Base-by-base conservation (phyloP, 2,888 invertebrate genomes). In the Pegoplata infirma region DNA sequence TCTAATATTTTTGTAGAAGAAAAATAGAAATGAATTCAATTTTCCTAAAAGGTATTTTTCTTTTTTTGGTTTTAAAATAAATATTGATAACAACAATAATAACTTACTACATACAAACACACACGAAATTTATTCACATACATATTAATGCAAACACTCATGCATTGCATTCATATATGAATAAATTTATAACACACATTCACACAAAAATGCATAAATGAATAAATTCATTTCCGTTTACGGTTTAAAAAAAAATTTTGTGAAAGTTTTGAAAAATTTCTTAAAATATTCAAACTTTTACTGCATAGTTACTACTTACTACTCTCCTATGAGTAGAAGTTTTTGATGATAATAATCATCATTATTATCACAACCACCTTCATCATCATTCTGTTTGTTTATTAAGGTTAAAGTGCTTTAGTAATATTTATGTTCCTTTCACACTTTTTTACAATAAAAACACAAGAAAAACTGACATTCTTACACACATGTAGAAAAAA, bases 11-110 rank as follows among this genome's bases (percentile, higher is more conserved):
- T 19, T 12, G n/a, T 21, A 53, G 7, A 21, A 14, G 23, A 14
- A 58, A 8, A 21, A 56, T 47, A 44, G 19, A 51, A 66, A 51
- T 56, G 19, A 58, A 32, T 66, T 58, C 28, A 58, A 73, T 73
- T 66, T 66, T 2, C n/a, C 28, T 73, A 66, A 73, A 73, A 73
- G 49, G 28, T 73, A 58, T 66, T 64, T n/a, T n/a, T n/a, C n/a
- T n/a, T n/a, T n/a, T n/a, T 58, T 56, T 56, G 55, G 63, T 63
- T 56, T 58, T 0, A 25, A 36, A 16, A 17, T 47, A 8, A 17
- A 21, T 21, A 40, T 44, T 14, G 10, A 23, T 5, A 40, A 21
- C 32, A 36, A 55, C 7, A 55, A 55, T 19, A 53, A n/a, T n/a
- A 12, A 25, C 16, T 25, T 46, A 5, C 6, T 23, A 25, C 21